Evolutionary conservation across 1,140 invertebrate genomes (phyloP), one percentile per base, ranked within the genome.

Genomic region (Scaptomyza hsui): DNA sequence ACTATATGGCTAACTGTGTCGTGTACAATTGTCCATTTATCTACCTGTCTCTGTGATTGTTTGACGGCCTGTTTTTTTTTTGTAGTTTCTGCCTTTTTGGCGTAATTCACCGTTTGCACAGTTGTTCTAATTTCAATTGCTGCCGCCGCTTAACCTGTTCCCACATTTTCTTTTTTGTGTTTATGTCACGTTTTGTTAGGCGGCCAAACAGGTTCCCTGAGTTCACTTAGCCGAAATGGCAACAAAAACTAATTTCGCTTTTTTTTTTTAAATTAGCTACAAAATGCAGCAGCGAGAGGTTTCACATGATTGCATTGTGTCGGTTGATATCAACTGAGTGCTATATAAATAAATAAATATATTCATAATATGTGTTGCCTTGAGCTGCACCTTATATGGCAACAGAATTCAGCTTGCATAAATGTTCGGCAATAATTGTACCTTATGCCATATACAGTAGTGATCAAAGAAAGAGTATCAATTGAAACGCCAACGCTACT

Each of bases 41-140:
- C 16, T 7, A 47, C 26, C 44, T 49, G 45, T 62, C 56, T 10
- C 5, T 47, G n/a, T 1, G 44, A 9, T 6, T 29, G 26, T 29
- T 32, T 48, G 29, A 26, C 16, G 42, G 49, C 32, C 26, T 29
- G 26, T 24, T 24, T 24, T 24, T 24, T 24, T 4, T 24, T 24
- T 9, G 6, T 68, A 39, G 59, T 37, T 19, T 45, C n/a, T 35
- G 55, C 13, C 12, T 48, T 57, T 47, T 42, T 60, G 52, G 52
- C 19, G 72, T 72, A 82, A 72, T 62, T 74, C 74, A 88, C 82
- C 65, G 82, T 81, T 76, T 41, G 32, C 32, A 35, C 18, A 64
- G 56, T 80, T 88, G 81, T 86, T 86, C 81, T 86, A 88, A 86
- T 88, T 86, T 49, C 78, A 61, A 78, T 81, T 72, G 74, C 53